phyloP scores from a whole-genome alignment of 2,888 invertebrate species.

The Therioaphis trifolii region DNA sequence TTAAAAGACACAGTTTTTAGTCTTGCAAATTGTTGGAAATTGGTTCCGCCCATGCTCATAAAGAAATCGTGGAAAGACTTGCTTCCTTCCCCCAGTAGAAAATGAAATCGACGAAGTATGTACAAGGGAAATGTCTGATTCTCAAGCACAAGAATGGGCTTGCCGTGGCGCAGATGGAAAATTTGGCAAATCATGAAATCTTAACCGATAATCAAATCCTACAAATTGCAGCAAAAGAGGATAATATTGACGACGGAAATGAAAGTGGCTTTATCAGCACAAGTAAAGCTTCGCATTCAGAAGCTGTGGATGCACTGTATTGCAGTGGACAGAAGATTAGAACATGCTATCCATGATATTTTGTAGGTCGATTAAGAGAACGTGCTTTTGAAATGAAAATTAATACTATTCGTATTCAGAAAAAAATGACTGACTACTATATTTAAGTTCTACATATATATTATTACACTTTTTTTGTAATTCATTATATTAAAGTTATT shows the following conservation, averaged over 20 bases:
- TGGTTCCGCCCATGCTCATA: neutral
- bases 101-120: neutral
- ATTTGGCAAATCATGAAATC: constrained; percentile 20
- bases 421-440: no score
- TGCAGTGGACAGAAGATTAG: no score
- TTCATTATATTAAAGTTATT: no score
- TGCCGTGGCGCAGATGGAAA: neutral
- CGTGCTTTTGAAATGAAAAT: no score
- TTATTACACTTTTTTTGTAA: no score
- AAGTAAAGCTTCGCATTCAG: neutral
- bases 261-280: neutral
- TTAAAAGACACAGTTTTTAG: neutral
- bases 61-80: neutral
- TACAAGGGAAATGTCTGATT: constrained; percentile 15
- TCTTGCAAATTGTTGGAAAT: neutral
- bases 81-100: neutral
- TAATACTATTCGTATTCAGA: no score
- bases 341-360: no score
- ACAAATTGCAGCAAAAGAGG: no score
- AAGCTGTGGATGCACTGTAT: no score
- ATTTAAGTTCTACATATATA: no score
- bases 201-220: no score
- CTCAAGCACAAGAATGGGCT: constrained; percentile 3
- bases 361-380: no score
- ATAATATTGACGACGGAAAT: neutral